Evolutionary conservation across 2,888 invertebrate species (phyloP).

Genomic region (Diarsia brunnea): DNA sequence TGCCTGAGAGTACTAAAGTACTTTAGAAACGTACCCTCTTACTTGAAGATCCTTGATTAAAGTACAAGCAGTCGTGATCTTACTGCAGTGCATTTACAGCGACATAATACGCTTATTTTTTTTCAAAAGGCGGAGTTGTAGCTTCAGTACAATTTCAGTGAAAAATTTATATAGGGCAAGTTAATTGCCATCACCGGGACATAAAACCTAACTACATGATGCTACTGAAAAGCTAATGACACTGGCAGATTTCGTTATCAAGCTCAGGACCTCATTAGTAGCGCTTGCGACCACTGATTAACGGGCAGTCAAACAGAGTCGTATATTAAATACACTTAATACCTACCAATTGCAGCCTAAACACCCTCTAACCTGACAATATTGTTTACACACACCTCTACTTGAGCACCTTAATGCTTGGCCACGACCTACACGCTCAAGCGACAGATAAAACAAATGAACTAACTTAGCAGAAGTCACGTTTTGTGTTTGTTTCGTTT

Average conservation of each 20-base stretch:
- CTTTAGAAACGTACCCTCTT: background rate
- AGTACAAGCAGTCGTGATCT: background rate
- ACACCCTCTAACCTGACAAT: constrained; percentile 34
- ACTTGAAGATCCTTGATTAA: background rate
- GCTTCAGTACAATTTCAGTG: background rate
- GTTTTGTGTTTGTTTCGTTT: no score
- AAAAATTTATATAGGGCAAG: background rate
- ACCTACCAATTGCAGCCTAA: constrained; percentile 33
- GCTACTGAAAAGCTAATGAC: background rate
- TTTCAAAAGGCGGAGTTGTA: background rate
- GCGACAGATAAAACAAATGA: background rate
- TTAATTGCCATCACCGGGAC: background rate
- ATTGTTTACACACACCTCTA: constrained; percentile 22
- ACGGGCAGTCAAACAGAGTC: background rate
- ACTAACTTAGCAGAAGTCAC: background rate
- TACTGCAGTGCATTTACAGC: background rate
- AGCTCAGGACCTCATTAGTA: background rate
- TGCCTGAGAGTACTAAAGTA: background rate
- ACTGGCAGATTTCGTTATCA: background rate
- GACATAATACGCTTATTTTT: background rate
- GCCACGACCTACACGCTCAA: background rate
- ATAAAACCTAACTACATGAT: background rate
- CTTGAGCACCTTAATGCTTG: background rate
- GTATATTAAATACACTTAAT: constrained; percentile 10
- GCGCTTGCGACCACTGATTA: background rate